Evolutionary conservation across 2,797 vertebrate genomes (phyloP).

Genomic region (Danio tinwini): DNA sequence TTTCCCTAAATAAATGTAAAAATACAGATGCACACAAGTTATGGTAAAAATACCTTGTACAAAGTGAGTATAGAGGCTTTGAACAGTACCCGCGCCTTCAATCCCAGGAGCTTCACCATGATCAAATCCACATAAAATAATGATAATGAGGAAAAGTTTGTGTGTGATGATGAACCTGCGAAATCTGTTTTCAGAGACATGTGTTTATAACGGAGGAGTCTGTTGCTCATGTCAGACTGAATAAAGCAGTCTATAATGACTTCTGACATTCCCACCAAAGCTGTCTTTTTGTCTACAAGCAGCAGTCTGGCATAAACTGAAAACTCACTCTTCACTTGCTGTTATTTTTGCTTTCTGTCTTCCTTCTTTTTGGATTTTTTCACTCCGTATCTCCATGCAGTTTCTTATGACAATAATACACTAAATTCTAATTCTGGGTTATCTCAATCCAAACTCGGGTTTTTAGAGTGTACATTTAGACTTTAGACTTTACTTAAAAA

Average conservation of each 20-base stretch:
- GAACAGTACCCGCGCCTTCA: background rate
- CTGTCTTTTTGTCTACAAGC: slow-evolving; percentile 3
- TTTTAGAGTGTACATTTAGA: too few species aligned
- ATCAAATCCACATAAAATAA: slow-evolving; percentile 39
- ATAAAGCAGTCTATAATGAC: slow-evolving; percentile 16
- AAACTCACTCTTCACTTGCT: slow-evolving; percentile 13
- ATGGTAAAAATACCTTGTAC: slow-evolving; percentile 6
- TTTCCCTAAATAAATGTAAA: slow-evolving; percentile 20
- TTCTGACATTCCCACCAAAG: slow-evolving; percentile 26
- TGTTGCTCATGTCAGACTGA: slow-evolving; percentile 44
- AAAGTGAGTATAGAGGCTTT: background rate
- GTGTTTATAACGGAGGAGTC: slow-evolving; percentile 26
- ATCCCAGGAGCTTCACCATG: slow-evolving; percentile 5
- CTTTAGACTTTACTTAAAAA: too few species aligned
- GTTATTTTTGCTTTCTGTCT: background rate
- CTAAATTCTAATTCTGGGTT: too few species aligned
- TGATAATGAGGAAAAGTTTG: slow-evolving; percentile 16
- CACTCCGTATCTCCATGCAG: background rate
- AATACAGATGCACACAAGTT: background rate
- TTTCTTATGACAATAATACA: background rate
- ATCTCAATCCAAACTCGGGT: too few species aligned
- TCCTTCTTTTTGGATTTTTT: background rate
- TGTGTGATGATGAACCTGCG: background rate
- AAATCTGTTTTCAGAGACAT: background rate
- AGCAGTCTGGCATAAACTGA: slow-evolving; percentile 17